Evolutionary conservation across 2,797 vertebrate species (phyloP), one percentile per base, ranked within the genome.

Genomic region (Zenarchopterus dispar): DNA sequence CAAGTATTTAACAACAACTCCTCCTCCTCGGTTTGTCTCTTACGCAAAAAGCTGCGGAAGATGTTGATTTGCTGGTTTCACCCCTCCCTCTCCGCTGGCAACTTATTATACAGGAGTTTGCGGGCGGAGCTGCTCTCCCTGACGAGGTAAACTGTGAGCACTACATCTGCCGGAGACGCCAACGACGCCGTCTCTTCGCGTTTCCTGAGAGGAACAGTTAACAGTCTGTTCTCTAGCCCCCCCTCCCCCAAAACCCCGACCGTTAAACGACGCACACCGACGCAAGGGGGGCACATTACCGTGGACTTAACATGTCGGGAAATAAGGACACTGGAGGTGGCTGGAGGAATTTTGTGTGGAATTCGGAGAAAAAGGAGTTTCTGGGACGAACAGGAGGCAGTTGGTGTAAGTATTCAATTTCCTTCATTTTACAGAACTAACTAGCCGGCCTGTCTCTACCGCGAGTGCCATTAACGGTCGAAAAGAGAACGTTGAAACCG

Each of bases 341-440:
- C 59, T 99, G 97, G 97, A 95, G 91, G 93, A 94, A 78, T 53
- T 99, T 99, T 88, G 18, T 99, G 78, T 99, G 97, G 97, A 96
- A 98, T 91, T 96, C 97, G 1, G 96, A 99, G 74, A 98, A 95
- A 89, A 95, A 88, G 87, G 96, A 98, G 88, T 96, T 98, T 82
- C 71, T 98, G 28, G 97, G 97, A 81, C 94, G 97, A 47, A 98
- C 96, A 1, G 96, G 96, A 6, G 45, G 89, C 90, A 99, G 97
- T 45, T 99, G 97, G 97, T 90, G 97, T 98, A 88, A 98, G 97
- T 97, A 72, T n/a, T 26, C 42, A 18, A 23, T 54, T 47, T 59
- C n/a, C 23, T 41, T 48, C 10, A 39, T 11, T 60, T 59, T 1
- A 11, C 5, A 7, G 2, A 52, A 17, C 13, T 21, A 17, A 39